Percentiles rank a stretch among this genome's conserved stretches.
These are phyloP conservation scores for Phainopepla nitens DNA, from an alignment of 2,113 vertebrate species.

Conservation along the genomic window DNA sequence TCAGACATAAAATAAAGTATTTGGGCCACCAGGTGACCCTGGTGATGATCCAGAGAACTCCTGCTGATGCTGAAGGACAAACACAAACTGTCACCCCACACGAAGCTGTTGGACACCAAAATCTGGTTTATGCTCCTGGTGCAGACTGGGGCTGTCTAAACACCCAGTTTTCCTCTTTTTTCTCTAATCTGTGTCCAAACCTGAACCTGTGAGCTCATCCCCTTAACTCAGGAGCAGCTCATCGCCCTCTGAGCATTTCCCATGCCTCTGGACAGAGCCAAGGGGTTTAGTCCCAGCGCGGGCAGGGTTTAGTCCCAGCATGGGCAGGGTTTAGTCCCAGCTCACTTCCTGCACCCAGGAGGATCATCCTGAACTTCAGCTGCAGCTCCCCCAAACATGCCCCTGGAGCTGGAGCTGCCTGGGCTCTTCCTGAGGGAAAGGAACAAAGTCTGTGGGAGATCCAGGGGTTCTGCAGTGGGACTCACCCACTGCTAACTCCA, in stretches of 20 bases:
- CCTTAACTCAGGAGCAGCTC: neutral
- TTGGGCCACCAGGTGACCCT: neutral
- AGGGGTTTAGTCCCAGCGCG: neutral
- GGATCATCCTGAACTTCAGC: neutral
- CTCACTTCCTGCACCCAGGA: neutral
- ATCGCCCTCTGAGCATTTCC: neutral
- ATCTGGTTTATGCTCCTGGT: accelerated
- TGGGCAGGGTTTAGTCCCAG: neutral
- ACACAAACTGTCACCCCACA: neutral
- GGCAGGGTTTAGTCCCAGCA: neutral
- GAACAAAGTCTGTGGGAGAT: neutral
- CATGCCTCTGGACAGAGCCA: neutral
- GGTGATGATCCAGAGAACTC: neutral
- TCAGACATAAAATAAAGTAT: too few species aligned
- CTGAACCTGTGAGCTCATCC: neutral
- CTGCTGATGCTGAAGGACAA: neutral
- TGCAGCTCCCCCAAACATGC: neutral
- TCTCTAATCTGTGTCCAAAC: neutral
- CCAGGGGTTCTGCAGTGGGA: neutral
- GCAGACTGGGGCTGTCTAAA: neutral
- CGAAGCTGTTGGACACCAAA: neutral
- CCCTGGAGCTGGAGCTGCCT: neutral
- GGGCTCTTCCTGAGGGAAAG: neutral
- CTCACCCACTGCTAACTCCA: neutral
- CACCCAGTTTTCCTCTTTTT: neutral